Conservation (phyloP, 1,140 invertebrate species). For the Drosophila lacteicornis region DNA sequence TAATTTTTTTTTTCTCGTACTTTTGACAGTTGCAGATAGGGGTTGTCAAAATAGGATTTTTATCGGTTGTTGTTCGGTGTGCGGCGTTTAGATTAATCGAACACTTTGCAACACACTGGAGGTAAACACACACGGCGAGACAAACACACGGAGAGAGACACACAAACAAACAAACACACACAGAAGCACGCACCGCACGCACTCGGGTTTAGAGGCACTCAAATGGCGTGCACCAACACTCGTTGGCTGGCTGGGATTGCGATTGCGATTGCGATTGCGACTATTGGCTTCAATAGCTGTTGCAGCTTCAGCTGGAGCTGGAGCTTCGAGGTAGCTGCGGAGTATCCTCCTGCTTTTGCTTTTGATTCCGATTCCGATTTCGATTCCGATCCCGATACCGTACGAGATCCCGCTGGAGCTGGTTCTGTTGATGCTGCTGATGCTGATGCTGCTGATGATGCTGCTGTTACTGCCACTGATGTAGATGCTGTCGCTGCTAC, state of each 20-base stretch:
- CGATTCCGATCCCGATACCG: background rate
- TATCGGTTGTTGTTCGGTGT: constrained; percentile 6
- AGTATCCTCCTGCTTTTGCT: background rate
- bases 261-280: constrained; percentile 9
- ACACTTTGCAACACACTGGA: constrained; percentile 43
- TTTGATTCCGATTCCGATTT: background rate
- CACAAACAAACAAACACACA: constrained; percentile 21
- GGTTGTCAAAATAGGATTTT: constrained; percentile 16
- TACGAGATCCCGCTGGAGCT: background rate
- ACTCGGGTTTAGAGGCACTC: constrained; percentile 30
- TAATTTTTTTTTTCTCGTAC: constrained; percentile 5
- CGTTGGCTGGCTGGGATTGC: constrained; percentile 29
- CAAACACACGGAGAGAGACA: constrained; percentile 10
- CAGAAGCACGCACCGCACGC: constrained; percentile 5
- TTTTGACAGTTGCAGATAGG: constrained; percentile 55
- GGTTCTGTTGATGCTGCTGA: constrained; percentile 32
- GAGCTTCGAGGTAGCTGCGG: constrained; percentile 29
- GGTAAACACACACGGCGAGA: constrained; percentile 1
- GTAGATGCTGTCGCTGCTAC: constrained; percentile 25
- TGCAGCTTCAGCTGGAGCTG: constrained; percentile 23
- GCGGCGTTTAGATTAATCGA: constrained; percentile 7
- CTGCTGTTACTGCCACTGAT: constrained; percentile 6
- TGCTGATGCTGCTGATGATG: constrained; percentile 12
- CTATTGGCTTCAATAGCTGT: constrained; percentile 19
- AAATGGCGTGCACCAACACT: constrained; percentile 36